Conservation (phyloP, 2,888 invertebrate species). For the Neoitamus cyanurus region DNA sequence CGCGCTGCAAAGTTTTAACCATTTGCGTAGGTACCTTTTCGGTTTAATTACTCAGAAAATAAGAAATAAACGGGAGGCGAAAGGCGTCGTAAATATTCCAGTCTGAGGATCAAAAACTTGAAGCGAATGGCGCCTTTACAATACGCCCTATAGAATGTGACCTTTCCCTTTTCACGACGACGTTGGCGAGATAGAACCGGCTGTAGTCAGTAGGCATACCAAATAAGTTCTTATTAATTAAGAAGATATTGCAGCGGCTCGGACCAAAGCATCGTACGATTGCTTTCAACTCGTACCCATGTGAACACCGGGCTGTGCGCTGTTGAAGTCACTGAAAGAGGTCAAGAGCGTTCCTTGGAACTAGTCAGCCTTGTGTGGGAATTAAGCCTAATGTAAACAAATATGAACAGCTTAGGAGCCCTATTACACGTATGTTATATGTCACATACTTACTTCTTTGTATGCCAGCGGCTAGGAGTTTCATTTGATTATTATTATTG, state of each 20-base stretch:
- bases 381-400: constrained; percentile 11
- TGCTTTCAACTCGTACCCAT: not conserved
- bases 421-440: too few species aligned
- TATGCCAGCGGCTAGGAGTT: not conserved
- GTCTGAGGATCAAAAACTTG: not conserved
- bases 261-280: not conserved
- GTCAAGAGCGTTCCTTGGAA: constrained; percentile 25
- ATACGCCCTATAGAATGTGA: not conserved
- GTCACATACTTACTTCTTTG: not conserved
- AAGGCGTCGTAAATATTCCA: not conserved
- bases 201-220: too few species aligned
- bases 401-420: too few species aligned
- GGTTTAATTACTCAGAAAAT: not conserved
- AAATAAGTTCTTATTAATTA: constrained; percentile 31
- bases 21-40: not conserved
- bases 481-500: not conserved
- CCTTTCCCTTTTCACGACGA: not conserved
- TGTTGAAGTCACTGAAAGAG: constrained; percentile 5
- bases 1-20: not conserved
- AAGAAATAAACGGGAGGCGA: not conserved
- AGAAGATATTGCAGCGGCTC: not conserved
- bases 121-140: not conserved
- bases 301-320: not conserved
- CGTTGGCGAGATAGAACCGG: not conserved
- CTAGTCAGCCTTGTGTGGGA: constrained; percentile 20